Conservation (phyloP, 2,888 invertebrate genomes). For the Caenorhabditis wallacei region DNA sequence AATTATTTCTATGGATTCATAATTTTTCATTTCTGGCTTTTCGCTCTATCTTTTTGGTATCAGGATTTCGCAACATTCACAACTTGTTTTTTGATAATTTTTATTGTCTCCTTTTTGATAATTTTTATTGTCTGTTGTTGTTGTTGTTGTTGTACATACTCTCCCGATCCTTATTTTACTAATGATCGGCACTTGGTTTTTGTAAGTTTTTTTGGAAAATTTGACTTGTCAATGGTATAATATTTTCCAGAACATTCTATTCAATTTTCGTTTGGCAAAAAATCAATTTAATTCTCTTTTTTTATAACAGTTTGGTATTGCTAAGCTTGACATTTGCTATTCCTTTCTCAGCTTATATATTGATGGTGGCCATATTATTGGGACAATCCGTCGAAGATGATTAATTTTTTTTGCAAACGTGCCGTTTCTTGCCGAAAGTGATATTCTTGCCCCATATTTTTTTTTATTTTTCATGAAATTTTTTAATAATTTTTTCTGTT, state of each 20-base stretch:
- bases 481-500: no score
- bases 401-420: neutral
- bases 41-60: neutral
- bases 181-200: neutral
- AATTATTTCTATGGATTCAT: neutral
- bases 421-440: no score
- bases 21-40: neutral
- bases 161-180: neutral
- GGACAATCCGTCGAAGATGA: constrained; percentile 15
- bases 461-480: no score
- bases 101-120: neutral
- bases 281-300: neutral
- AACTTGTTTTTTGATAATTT: neutral
- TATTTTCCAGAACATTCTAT: constrained; percentile 9
- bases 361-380: neutral
- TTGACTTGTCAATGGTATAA: neutral
- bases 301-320: neutral
- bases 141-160: no score
- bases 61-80: neutral
- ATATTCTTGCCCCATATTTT: no score
- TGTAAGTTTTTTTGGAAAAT: neutral
- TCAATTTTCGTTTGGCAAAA: neutral
- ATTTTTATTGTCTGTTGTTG: no score
- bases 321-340: neutral
- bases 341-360: neutral